These are phyloP conservation scores for Florisuga fusca DNA, from an alignment of 2,797 vertebrate genomes.

Conservation along the genomic window DNA sequence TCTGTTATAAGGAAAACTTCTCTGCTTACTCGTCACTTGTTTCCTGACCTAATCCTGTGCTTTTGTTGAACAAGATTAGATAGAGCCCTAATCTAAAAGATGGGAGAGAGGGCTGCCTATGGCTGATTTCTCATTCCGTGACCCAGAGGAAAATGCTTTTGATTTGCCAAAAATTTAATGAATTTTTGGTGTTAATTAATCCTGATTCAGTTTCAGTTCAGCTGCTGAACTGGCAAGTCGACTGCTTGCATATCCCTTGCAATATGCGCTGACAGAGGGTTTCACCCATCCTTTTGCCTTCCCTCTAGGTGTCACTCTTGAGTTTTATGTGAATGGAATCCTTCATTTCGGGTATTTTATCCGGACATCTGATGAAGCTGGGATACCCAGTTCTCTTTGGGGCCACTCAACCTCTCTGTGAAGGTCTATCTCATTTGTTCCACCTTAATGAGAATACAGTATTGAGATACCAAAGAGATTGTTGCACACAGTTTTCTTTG, in stretches of 20 bases:
- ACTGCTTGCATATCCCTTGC: not conserved
- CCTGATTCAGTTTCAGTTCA: not conserved
- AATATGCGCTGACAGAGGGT: rapidly evolving
- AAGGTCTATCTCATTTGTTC: not conserved
- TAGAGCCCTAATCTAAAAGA: not conserved
- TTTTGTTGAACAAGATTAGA: not conserved
- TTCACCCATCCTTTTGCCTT: not conserved
- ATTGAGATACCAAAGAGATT: not conserved
- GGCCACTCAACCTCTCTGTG: not conserved
- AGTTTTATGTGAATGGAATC: not conserved
- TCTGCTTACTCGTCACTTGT: not conserved
- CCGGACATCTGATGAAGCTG: not conserved
- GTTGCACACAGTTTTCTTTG: not conserved
- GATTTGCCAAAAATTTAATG: not conserved
- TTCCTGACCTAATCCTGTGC: not conserved
- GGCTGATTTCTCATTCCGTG: not conserved
- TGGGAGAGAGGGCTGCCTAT: not conserved
- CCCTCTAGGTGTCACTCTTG: slow-evolving; percentile 60
- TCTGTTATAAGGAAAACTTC: not conserved
- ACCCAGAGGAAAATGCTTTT: not conserved
- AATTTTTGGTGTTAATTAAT: not conserved
- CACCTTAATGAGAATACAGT: not conserved
- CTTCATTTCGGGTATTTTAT: not conserved
- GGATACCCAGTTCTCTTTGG: not conserved
- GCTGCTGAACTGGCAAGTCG: not conserved